These are phyloP conservation scores for Ophraella communa DNA, from an alignment of 2,888 invertebrate genomes.

Conservation along the genomic window DNA sequence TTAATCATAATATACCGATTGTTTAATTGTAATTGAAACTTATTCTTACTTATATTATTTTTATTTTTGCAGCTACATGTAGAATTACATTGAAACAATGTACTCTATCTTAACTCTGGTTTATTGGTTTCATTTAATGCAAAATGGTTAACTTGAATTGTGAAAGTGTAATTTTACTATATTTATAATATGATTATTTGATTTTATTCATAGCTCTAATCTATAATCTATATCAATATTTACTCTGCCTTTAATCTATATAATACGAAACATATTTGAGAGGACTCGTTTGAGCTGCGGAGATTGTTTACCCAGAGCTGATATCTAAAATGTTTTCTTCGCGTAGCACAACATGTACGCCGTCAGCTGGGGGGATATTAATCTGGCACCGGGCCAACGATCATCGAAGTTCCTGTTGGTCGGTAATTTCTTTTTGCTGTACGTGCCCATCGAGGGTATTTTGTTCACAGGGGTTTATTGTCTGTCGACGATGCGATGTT, in stretches of 20 bases:
- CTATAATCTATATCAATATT: too few species aligned
- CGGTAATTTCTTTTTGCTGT: constrained; percentile 23
- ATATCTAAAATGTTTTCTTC: constrained; percentile 34
- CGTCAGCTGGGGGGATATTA: constrained; percentile 39
- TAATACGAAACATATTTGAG: neutral
- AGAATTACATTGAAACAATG: too few species aligned
- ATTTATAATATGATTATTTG: too few species aligned
- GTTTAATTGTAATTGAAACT: too few species aligned
- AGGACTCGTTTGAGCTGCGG: constrained; percentile 36
- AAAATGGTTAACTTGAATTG: too few species aligned
- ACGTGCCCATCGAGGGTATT: constrained; percentile 15
- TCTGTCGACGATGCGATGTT: neutral
- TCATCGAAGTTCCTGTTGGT: neutral
- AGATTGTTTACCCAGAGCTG: constrained; percentile 46
- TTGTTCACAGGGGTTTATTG: constrained; percentile 1
- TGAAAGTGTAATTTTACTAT: too few species aligned
- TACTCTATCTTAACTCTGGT: too few species aligned
- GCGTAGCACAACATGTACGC: constrained; percentile 32
- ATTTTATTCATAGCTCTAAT: too few species aligned
- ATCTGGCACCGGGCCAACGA: constrained; percentile 43
- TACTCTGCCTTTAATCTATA: neutral
- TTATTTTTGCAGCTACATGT: too few species aligned
- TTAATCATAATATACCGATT: too few species aligned
- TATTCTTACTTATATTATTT: too few species aligned
- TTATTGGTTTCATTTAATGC: too few species aligned